These are phyloP conservation scores for Morone chrysops DNA, from an alignment of 2,113 vertebrate genomes.

Conservation along the genomic window DNA sequence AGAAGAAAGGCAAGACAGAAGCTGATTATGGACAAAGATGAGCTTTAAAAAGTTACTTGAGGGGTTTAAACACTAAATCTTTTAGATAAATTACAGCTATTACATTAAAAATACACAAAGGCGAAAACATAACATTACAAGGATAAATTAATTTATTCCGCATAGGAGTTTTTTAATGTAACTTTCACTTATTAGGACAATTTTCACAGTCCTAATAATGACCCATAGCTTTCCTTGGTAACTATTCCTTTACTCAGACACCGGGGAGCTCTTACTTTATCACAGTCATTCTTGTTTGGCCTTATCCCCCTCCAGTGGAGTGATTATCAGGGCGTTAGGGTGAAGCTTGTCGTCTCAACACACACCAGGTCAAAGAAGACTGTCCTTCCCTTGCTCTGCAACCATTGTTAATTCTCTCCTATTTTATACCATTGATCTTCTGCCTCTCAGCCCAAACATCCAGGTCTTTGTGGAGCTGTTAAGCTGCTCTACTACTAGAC, in stretches of 20 bases:
- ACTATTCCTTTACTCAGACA: conserved; percentile 24
- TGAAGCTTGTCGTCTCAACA: conserved; percentile 57
- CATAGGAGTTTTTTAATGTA: background rate
- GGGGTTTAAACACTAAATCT: background rate
- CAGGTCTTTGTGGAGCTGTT: conserved; percentile 75
- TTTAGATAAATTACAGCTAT: background rate
- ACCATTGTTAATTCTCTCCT: conserved; percentile 75
- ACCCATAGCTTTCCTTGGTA: background rate
- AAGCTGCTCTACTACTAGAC: conserved; percentile 63
- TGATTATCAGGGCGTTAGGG: conserved; percentile 59
- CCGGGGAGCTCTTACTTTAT: conserved; percentile 46
- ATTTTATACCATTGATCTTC: conserved; percentile 81
- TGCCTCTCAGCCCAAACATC: conserved; percentile 66
- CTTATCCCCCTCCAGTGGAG: conserved; percentile 39
- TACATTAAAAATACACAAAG: background rate
- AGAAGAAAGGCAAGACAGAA: conserved; percentile 2
- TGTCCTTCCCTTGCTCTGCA: conserved; percentile 60
- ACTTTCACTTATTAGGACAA: too few species aligned
- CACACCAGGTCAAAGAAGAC: conserved; percentile 63
- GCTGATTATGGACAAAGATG: conserved; percentile 2
- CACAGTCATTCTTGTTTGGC: conserved; percentile 36
- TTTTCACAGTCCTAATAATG: conserved; percentile 8
- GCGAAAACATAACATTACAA: background rate
- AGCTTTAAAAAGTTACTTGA: conserved; percentile 9
- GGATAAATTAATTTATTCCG: background rate